Conservation (phyloP, 2,888 invertebrate species). For the Tachina fera region DNA sequence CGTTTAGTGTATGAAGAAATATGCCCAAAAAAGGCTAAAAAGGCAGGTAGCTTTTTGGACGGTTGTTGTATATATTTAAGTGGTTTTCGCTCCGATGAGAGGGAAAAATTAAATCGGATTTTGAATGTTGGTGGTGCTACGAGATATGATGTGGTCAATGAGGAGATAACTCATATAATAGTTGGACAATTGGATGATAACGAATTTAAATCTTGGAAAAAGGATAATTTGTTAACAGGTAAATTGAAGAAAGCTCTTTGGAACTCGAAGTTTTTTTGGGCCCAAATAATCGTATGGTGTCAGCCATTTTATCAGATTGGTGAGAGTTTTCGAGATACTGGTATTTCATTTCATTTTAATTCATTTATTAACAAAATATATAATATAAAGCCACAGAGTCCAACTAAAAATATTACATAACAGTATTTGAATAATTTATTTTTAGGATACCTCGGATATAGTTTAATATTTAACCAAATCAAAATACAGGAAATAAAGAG, state of each 20-base stretch:
- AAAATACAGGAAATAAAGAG: too few species aligned
- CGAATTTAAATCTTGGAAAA: slow-evolving; percentile 83
- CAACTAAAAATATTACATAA: too few species aligned
- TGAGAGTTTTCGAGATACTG: too few species aligned
- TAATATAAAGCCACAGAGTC: too few species aligned
- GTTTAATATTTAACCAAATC: too few species aligned
- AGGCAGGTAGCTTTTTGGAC: slow-evolving; percentile 92
- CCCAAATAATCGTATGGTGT: too few species aligned
- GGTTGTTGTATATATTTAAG: slow-evolving; percentile 91
- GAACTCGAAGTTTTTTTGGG: too few species aligned
- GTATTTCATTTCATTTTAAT: too few species aligned
- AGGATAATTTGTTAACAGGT: slow-evolving; percentile 75
- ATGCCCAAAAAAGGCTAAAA: slow-evolving; percentile 87
- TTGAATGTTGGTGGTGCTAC: slow-evolving; percentile 93
- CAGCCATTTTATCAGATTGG: too few species aligned
- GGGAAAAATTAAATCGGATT: slow-evolving; percentile 88
- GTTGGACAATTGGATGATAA: slow-evolving; percentile 85
- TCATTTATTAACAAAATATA: too few species aligned
- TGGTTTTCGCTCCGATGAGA: slow-evolving; percentile 86
- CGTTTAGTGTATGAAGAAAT: slow-evolving; percentile 81
- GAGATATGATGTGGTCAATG: slow-evolving; percentile 89
- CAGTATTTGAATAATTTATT: too few species aligned
- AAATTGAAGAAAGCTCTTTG: background rate
- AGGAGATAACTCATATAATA: slow-evolving; percentile 91
- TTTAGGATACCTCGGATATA: too few species aligned